phyloP scores from a whole-genome alignment of 2,797 vertebrate species.

The Adrianichthys oophorus region DNA sequence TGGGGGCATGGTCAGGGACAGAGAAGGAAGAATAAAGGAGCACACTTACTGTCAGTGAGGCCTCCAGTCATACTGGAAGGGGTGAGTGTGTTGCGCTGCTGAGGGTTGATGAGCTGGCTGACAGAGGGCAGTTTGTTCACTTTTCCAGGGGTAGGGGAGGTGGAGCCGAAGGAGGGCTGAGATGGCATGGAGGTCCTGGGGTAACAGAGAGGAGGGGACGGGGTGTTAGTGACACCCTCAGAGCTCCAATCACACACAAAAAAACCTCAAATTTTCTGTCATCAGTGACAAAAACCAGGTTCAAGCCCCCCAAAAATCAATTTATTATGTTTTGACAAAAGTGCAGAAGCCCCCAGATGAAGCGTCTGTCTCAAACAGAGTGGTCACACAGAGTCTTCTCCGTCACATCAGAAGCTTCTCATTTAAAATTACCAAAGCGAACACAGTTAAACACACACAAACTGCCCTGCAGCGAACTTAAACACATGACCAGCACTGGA shows the following conservation, averaged over 20 bases:
- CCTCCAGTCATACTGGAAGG: slow-evolving; percentile 90
- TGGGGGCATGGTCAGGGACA: slow-evolving; percentile 10
- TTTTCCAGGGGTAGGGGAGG: slow-evolving; percentile 91
- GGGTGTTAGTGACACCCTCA: slow-evolving; percentile 36
- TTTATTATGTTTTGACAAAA: slow-evolving; percentile 77
- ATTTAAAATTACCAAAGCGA: slow-evolving; percentile 47
- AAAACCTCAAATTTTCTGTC: background rate
- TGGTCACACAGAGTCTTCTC: slow-evolving; percentile 36
- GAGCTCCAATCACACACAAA: background rate
- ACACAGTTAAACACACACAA: slow-evolving; percentile 53
- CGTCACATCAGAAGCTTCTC: slow-evolving; percentile 39
- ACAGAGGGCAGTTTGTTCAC: slow-evolving; percentile 98
- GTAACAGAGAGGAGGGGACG: slow-evolving; percentile 50
- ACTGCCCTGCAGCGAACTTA: slow-evolving; percentile 85
- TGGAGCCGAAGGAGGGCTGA: slow-evolving; percentile 87
- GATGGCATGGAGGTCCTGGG: slow-evolving; percentile 88
- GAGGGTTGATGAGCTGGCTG: slow-evolving; percentile 98
- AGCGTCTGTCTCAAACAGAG: slow-evolving; percentile 72
- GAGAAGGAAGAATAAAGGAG: slow-evolving; percentile 37
- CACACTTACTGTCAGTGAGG: slow-evolving; percentile 93
- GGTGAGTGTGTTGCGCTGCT: slow-evolving; percentile 94
- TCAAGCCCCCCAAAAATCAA: slow-evolving; percentile 12
- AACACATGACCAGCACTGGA: slow-evolving; percentile 85
- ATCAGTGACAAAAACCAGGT: background rate
- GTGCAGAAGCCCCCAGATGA: slow-evolving; percentile 64